Base-by-base conservation (phyloP, 2,888 invertebrate genomes). In the Drosophila quinaria region DNA sequence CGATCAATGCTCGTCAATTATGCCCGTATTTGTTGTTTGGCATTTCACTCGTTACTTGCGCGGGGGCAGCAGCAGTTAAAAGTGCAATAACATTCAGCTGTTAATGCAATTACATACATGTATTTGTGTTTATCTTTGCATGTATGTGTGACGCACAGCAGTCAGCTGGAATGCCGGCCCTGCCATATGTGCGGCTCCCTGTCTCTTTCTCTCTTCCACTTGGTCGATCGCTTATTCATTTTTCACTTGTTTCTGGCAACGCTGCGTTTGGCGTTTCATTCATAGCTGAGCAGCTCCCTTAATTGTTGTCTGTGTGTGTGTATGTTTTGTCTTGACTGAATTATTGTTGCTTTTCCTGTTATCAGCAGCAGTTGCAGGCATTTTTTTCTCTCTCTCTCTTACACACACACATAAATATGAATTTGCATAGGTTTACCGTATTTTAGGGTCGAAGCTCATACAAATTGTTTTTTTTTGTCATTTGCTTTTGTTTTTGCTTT, bases 131-230 rank as follows among this genome's bases (percentile, higher is more conserved):
- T 17, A 3, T 11, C 8, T 41, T 9, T 25, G 31, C 39, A 4
- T n/a, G 10, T 37, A 17, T 33, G n/a, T 37, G 17, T 17, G n/a
- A 22, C 22, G 4, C 17, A 33, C 15, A 44, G 41, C 39, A 56
- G 50, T 60, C 78, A 78, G 68, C 73, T 73, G 68, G 51, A 52
- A 22, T 60, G 49, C 37, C 59, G 78, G 52, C 78, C 56, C 44
- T 77, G 60, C 41, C 56, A 44, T 50, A 13, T 49, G 22, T 47
- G 29, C 50, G 33, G 3, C 11, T 46, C 33, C 46, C 50, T 62
- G 44, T 51, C 41, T 13, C 52, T 50, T 50, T 59, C 42, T 42
- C n/a, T 49, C 31, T 60, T 6, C 6, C n/a, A 31, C 15, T 41
- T n/a, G 9, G 11, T n/a, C 10, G 58, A 49, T 64, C 63, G 17